phyloP scores from a whole-genome alignment of 2,797 vertebrate species.

The Lacerta viridis region DNA sequence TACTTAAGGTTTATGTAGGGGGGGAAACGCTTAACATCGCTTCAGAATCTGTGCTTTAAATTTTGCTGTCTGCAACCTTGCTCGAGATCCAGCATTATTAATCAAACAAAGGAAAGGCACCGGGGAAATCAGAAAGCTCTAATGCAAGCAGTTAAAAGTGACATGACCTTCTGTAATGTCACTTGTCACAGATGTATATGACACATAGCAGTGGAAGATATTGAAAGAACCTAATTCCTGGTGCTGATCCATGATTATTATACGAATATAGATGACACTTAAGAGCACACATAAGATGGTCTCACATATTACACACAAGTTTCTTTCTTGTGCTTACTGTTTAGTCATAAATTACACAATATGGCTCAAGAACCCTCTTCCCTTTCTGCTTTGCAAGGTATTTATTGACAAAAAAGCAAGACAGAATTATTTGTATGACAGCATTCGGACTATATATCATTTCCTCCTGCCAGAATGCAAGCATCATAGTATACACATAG shows the following conservation, averaged over 20 bases:
- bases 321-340: constrained; percentile 33
- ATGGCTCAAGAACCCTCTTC: constrained; percentile 45
- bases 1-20: constrained; percentile 40
- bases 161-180: constrained; percentile 99
- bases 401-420: background rate
- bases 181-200: constrained; percentile 93
- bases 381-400: constrained; percentile 22
- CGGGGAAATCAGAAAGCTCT: constrained; percentile 96
- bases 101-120: constrained; percentile 86
- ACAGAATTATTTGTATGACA: background rate
- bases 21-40: constrained; percentile 47
- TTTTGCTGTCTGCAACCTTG: constrained; percentile 75
- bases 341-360: constrained; percentile 48
- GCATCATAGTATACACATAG: background rate
- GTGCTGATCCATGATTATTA: constrained; percentile 75
- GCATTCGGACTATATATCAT: background rate
- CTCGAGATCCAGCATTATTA: constrained; percentile 83
- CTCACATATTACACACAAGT: constrained; percentile 52
- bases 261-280: constrained; percentile 80
- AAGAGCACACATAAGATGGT: constrained; percentile 67
- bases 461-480: constrained; percentile 4
- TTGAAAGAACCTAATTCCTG: constrained; percentile 77
- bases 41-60: constrained; percentile 73
- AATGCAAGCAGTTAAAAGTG: constrained; percentile 97
- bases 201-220: constrained; percentile 80